phyloP scores from a whole-genome alignment of 2,797 vertebrate species.

The Gadopsis bispinosus region DNA sequence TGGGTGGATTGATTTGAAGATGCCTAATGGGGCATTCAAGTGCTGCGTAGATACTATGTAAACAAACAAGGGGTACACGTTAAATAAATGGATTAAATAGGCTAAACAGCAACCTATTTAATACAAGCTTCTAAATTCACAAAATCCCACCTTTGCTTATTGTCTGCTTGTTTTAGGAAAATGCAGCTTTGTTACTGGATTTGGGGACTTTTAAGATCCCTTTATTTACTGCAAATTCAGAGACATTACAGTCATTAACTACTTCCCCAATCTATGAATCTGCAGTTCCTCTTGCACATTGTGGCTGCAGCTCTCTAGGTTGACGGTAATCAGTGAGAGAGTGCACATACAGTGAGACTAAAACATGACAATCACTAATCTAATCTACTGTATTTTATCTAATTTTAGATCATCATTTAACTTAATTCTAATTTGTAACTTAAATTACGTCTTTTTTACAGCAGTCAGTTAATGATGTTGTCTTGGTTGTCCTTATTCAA shows the following conservation, averaged over 20 bases:
- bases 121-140: neutral
- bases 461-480: neutral
- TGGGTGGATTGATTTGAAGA: conserved; percentile 7
- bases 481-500: neutral
- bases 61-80: neutral
- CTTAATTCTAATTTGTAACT: neutral
- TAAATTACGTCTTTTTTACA: neutral
- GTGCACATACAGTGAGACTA: neutral
- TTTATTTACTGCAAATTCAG: neutral
- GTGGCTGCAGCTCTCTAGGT: neutral
- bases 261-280: neutral
- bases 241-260: neutral
- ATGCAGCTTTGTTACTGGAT: neutral
- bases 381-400: neutral
- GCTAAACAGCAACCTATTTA: neutral
- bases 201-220: neutral
- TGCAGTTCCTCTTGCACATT: neutral
- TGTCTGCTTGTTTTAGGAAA: neutral
- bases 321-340: neutral
- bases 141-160: neutral
- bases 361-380: neutral
- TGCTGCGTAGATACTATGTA: neutral
- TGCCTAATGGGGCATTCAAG: neutral
- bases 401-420: too few species aligned
- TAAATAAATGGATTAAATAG: neutral